Base-by-base conservation (phyloP, 2,888 invertebrate species). In the Gasteruption jaculator region DNA sequence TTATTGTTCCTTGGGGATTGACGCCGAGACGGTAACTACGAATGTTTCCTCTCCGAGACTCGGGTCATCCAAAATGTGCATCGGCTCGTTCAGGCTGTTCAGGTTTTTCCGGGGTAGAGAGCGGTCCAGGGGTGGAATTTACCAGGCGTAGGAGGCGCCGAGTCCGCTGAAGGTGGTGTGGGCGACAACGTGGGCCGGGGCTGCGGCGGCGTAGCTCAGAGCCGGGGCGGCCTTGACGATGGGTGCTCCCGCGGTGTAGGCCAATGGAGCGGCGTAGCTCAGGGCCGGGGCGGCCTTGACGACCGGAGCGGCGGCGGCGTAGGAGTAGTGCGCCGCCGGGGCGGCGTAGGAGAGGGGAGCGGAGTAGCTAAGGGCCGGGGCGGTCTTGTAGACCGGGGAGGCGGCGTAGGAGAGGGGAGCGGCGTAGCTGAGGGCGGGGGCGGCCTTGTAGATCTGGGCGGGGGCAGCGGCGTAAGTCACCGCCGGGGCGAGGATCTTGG, bases 81-180 rank as follows among this genome's bases (percentile, higher is more conserved):
- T n/a, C n/a, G n/a, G n/a, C n/a, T n/a, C n/a, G n/a, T n/a, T n/a
- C n/a, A n/a, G n/a, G n/a, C n/a, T n/a, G n/a, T n/a, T n/a, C n/a
- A n/a, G n/a, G n/a, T n/a, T n/a, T n/a, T n/a, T n/a, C n/a, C n/a
- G n/a, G n/a, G n/a, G n/a, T 14, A 12, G 24, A 46, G 20, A 29
- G 43, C 46, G 29, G 43, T 37, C 29, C 31, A 36, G 30, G 20
- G 26, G 25, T 19, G 27, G 19, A 44, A 27, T 39, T 46, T 36
- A 57, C 37, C 48, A 53, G 18, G 50, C 48, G 71, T 82, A 83
- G 52, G 77, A 76, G 50, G 79, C 76, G 52, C 79, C 79, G 42
- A 80, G 74, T 45, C 82, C 82, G 52, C 74, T 76, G 74, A 82
- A 84, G 54, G 53, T 48, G 18, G 56, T 51, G 48, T 54, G 54